phyloP scores from a whole-genome alignment of 37 sponge, comb jelly and placozoan species.

The Crambe crambe region DNA sequence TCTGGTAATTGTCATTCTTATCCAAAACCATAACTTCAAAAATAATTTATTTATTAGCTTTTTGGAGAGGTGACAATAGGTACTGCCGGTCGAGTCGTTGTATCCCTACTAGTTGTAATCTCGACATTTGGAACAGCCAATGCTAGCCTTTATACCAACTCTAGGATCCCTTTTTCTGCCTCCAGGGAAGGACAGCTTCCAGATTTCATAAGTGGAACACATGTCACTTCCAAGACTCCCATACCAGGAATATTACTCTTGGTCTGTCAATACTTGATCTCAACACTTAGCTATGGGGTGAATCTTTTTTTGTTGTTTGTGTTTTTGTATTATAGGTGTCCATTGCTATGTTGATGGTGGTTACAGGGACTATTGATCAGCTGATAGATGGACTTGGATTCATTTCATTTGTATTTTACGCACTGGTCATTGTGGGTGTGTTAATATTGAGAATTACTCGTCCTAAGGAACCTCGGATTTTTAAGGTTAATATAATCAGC shows the following conservation, averaged over 20 bases:
- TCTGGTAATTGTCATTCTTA: constrained; percentile 40
- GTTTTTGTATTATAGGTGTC: no score
- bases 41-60: constrained; percentile 36
- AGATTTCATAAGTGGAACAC: constrained; percentile 41
- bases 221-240: constrained; percentile 49
- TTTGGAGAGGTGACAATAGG: constrained; percentile 43
- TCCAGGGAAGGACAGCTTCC: constrained; percentile 60
- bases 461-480: constrained; percentile 38
- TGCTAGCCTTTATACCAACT: not conserved
- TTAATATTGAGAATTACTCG: constrained; percentile 60
- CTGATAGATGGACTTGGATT: constrained; percentile 51
- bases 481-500: constrained; percentile 55
- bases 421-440: constrained; percentile 35
- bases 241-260: constrained; percentile 51
- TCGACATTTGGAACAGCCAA: constrained; percentile 67
- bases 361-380: constrained; percentile 20
- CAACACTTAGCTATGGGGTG: no score
- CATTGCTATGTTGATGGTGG: no score
- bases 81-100: constrained; percentile 50
- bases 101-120: constrained; percentile 58
- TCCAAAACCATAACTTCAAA: not conserved
- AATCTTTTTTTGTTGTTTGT: no score
- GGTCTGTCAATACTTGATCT: no score
- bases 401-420: constrained; percentile 49
- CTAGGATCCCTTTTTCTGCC: constrained; percentile 46